Evolutionary conservation across 2,113 vertebrate species (phyloP).

Genomic region (Hydrochoerus hydrochaeris): DNA sequence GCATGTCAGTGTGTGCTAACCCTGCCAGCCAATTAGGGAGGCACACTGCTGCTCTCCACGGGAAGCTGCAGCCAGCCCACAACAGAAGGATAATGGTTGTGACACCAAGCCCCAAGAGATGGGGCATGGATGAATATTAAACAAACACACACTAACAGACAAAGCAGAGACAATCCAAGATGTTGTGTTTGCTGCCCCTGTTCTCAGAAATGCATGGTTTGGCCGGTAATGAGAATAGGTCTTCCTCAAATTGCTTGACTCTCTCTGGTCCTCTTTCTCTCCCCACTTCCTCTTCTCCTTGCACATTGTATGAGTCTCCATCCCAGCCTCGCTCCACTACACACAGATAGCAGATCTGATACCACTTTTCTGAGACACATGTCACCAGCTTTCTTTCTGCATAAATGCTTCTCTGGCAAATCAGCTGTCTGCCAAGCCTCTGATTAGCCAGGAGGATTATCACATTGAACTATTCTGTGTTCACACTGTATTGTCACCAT

Average conservation of each 20-base stretch:
- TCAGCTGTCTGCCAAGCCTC: slow-evolving; percentile 33
- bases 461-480: neutral
- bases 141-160: slow-evolving; percentile 35
- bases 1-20: slow-evolving; percentile 64
- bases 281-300: neutral
- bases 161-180: neutral
- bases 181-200: neutral
- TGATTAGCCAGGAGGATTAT: slow-evolving; percentile 44
- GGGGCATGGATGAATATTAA: slow-evolving; percentile 60
- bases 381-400: slow-evolving; percentile 35
- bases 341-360: slow-evolving; percentile 40
- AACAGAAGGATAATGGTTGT: slow-evolving; percentile 54
- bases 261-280: neutral
- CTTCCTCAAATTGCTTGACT: neutral
- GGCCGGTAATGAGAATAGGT: neutral
- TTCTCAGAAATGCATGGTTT: neutral
- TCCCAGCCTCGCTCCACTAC: neutral
- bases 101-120: slow-evolving; percentile 71
- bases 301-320: neutral
- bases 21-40: slow-evolving; percentile 73
- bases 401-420: slow-evolving; percentile 49
- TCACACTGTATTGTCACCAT: neutral
- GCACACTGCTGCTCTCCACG: neutral
- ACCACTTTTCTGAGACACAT: slow-evolving; percentile 30
- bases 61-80: slow-evolving; percentile 57